Evolutionary conservation across 2,797 vertebrate genomes (phyloP).

Genomic region (Serranus cabrilla): DNA sequence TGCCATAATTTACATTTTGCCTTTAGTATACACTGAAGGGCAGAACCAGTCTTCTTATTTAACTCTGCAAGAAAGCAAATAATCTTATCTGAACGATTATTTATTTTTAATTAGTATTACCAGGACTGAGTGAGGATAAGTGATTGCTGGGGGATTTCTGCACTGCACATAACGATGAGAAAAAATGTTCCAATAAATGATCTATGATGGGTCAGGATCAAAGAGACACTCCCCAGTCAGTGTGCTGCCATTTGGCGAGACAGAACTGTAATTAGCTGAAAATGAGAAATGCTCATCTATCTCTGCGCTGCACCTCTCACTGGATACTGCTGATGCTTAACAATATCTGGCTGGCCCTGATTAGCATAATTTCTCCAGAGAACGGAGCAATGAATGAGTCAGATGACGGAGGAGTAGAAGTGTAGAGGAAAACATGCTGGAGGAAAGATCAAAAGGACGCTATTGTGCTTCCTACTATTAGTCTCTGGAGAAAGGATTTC

Average conservation of each 20-base stretch:
- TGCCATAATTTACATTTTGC: too few species aligned
- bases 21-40: too few species aligned
- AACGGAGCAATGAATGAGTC: constrained; percentile 63
- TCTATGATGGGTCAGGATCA: constrained; percentile 28
- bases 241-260: constrained; percentile 30
- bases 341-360: constrained; percentile 44
- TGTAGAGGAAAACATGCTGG: constrained; percentile 38
- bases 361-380: constrained; percentile 73
- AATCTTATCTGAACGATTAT: neutral
- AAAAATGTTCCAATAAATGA: neutral
- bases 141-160: neutral
- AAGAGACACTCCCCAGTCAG: constrained; percentile 27
- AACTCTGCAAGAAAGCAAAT: neutral
- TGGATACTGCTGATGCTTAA: constrained; percentile 52
- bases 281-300: constrained; percentile 60
- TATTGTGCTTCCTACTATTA: constrained; percentile 50
- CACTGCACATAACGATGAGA: neutral
- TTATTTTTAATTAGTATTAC: neutral
- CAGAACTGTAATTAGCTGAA: constrained; percentile 49
- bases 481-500: constrained; percentile 53
- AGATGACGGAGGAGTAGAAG: constrained; percentile 57
- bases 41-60: neutral
- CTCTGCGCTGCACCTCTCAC: constrained; percentile 38
- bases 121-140: neutral
- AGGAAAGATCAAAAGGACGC: constrained; percentile 56